phyloP scores from a whole-genome alignment of 53 echinoderm and acorn worm genomes.

The Stichopus horrens region DNA sequence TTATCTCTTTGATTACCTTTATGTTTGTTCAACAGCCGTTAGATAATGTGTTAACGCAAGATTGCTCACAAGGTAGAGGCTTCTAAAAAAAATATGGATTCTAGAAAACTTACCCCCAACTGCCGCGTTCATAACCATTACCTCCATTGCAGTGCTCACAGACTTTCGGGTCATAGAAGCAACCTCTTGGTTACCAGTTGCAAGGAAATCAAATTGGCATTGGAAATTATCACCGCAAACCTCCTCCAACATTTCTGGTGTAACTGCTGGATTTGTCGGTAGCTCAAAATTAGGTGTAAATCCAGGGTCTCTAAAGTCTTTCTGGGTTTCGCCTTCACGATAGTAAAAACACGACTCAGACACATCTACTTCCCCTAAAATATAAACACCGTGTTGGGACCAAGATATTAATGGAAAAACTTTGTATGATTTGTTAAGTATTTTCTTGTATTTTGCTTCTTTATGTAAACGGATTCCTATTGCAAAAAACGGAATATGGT shows the following conservation, averaged over 20 bases:
- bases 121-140: neutral
- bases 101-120: slow-evolving; percentile 1
- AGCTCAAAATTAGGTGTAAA: neutral
- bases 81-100: no score
- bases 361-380: neutral
- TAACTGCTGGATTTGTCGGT: neutral
- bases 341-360: slow-evolving; percentile 18
- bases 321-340: neutral
- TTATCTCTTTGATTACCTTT: no score
- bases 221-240: neutral
- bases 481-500: neutral
- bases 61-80: no score
- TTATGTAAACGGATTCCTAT: neutral
- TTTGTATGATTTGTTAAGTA: neutral
- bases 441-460: neutral
- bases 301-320: neutral
- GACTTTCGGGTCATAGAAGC: neutral
- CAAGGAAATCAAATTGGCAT: slow-evolving; percentile 6
- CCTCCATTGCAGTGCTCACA: neutral
- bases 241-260: neutral
- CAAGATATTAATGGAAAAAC: neutral
- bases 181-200: neutral
- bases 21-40: no score
- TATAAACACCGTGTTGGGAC: neutral
- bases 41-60: no score